Evolutionary conservation across 1,140 invertebrate genomes (phyloP), one percentile per base, ranked within the genome.

Genomic region (Oryzaephilus surinamensis): DNA sequence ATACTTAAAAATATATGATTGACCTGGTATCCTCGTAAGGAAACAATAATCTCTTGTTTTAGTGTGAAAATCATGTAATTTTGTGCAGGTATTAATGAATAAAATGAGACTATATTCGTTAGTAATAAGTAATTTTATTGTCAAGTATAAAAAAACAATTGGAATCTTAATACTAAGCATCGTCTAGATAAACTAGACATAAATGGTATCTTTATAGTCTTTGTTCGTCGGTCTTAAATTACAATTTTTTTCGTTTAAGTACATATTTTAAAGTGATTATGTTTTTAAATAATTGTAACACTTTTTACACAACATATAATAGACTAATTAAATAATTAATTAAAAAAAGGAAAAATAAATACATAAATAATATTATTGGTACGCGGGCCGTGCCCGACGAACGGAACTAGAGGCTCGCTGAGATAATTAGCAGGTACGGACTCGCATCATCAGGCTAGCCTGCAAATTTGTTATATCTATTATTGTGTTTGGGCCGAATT

Each of bases 341-440:
- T 6, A 30, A 38, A 37, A 37, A 41, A 27, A 33, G 31, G 33
- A 18, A 35, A 28, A 38, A 40, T 41, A 40, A 44, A 37, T 39
- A 48, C 46, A 46, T 50, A 46, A 48, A 49, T 43, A 43, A 50
- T 26, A 41, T 44, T 32, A 48, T 41, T 38, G 30, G 34, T 36
- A 42, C 24, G 21, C 17, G 20, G 35, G 30, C 18, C 20, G 21
- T 10, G 26, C 13, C 20, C 19, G 38, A 44, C 26, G 38, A 33
- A 46, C 33, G 38, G 32, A 37, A 39, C 37, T 40, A 39, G 42
- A 27, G 32, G 26, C 33, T 47, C 46, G 45, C 50, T 56, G 52
- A 55, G 49, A n/a, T n/a, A 54, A 54, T 60, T 59, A 49, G 51
- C 58, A 60, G 58, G 60, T 62, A 60, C 58, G 46, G 37, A 46